A percentile compares a stretch with the other conserved stretches of the same genome.
These are phyloP conservation scores for Eulithis testata DNA, from an alignment of 2,888 invertebrate species.

Conservation along the genomic window DNA sequence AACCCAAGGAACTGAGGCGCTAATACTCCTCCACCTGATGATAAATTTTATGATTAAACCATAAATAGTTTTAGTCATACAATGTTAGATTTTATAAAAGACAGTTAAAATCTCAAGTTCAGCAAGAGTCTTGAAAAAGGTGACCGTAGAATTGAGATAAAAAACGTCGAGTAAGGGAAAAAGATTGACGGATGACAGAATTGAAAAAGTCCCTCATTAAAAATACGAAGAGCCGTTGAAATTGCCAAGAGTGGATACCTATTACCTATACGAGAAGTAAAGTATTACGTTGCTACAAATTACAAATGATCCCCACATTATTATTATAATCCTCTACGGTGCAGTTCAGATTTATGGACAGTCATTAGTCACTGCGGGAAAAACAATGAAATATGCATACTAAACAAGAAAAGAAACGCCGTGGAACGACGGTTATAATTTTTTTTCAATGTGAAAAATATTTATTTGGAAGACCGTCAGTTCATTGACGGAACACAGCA, in stretches of 20 bases:
- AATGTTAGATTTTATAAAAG: neutral
- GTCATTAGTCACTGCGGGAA: conserved; percentile 78
- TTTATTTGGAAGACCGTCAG: neutral
- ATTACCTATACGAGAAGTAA: conserved; percentile 52
- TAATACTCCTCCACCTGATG: conserved; percentile 93
- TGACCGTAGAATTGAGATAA: conserved; percentile 11
- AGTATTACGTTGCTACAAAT: conserved; percentile 64
- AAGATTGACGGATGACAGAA: conserved; percentile 21
- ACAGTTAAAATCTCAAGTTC: conserved; percentile 7
- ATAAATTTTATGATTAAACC: conserved; percentile 25
- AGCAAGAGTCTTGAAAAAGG: conserved; percentile 5
- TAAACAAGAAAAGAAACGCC: conserved; percentile 74
- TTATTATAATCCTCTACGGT: conserved; percentile 76
- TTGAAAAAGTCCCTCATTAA: conserved; percentile 38
- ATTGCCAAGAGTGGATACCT: conserved; percentile 44
- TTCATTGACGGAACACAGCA: conserved; percentile 1
- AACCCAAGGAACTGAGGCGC: conserved; percentile 95
- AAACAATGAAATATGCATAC: conserved; percentile 78
- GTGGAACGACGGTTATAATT: conserved; percentile 61
- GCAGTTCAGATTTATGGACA: conserved; percentile 77
- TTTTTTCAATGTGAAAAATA: conserved; percentile 16
- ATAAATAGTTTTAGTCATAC: neutral
- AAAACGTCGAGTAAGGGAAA: conserved; percentile 18
- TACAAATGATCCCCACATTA: conserved; percentile 72
- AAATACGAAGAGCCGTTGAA: conserved; percentile 35